Base-by-base conservation (phyloP, 2,113 vertebrate species). In the Prochilodus magdalenae region DNA sequence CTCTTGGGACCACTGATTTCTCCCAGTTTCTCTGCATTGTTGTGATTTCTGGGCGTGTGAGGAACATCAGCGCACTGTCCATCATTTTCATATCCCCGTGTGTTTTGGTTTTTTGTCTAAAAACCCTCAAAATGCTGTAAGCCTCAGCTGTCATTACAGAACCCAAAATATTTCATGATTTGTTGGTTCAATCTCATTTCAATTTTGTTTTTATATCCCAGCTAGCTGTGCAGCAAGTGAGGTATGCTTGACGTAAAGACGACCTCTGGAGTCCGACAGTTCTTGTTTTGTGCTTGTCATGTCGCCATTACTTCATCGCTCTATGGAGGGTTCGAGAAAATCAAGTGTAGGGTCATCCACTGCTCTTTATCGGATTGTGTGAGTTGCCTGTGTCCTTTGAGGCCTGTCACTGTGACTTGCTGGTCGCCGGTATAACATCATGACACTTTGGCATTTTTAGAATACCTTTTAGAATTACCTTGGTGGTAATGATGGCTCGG, bases 61-160 rank as follows among this genome's bases (percentile, higher is more conserved):
- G 53, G 63, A 82, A 75, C 80, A 82, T 75, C 80, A 76, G 73
- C 36, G 40, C 57, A 75, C 51, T 82, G 73, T 82, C 80, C 36
- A 69, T 82, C 80, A 82, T 76, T 73, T n/a, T n/a, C n/a, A n/a
- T n/a, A n/a, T 76, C 33, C 49, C 65, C 44, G 80, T 69, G 26
- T 75, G 80, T 75, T 75, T 66, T n/a, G n/a, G 63, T 49, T 27
- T 75, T 75, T 59, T 69, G 51, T 67, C 65, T 75, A n/a, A n/a
- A n/a, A n/a, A 63, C 63, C 70, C 73, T 69, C 57, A n/a, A n/a
- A n/a, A n/a, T n/a, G 20, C 63, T 82, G 73, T n/a, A 73, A 75
- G 80, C 80, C 80, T 47, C 57, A 49, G 29, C 36, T 49, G 53
- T 13, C 53, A n/a, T n/a, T n/a, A n/a, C n/a, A n/a, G n/a, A n/a